Evolutionary conservation across 2,113 vertebrate species (phyloP), one percentile per base, ranked within the genome.

Genomic region (Chloropsis cyanopogon): DNA sequence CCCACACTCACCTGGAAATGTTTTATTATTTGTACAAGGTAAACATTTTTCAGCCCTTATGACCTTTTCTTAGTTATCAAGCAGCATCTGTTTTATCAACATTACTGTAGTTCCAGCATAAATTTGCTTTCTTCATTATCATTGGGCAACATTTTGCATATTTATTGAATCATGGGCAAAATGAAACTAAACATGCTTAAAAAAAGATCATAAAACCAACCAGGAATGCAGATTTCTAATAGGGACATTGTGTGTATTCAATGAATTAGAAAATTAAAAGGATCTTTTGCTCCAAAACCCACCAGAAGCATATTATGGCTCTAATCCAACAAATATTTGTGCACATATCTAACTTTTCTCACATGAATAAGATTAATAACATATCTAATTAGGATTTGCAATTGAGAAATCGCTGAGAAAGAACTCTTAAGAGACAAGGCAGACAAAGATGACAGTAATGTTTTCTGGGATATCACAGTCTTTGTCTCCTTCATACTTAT

Each of bases 241-340:
- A 86, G 9, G 66, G 93, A 89, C 88, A 86, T 35, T 4, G 29
- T 78, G 14, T 28, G 33, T 11, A 75, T 82, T 88, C 86, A 92
- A 12, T 81, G 77, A 89, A 82, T 93, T 79, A 87, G 84, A 91
- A 95, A 93, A 95, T 91, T 78, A 93, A 92, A 93, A 72, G 65
- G 23, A 61, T 70, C 12, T 93, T 89, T 79, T 64, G 66, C 46
- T 91, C 42, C 54, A 86, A 94, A 88, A 87, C 13, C 6, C 41
- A 88, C 47, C 44, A 77, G 88, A 86, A 92, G 15, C 37, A 57
- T 79, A 92, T 56, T 84, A 92, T 68, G 77, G 41, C 91, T 81
- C 31, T 92, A 93, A 93, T 93, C 65, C 83, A 92, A 68, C 84
- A 95, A 95, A 95, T 93, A 91, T 88, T 95, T 95, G 73, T 89